Percentiles rank a stretch among this genome's conserved stretches.
phyloP scores from a whole-genome alignment of 2,888 invertebrate genomes.

The Tortricodes alternella region DNA sequence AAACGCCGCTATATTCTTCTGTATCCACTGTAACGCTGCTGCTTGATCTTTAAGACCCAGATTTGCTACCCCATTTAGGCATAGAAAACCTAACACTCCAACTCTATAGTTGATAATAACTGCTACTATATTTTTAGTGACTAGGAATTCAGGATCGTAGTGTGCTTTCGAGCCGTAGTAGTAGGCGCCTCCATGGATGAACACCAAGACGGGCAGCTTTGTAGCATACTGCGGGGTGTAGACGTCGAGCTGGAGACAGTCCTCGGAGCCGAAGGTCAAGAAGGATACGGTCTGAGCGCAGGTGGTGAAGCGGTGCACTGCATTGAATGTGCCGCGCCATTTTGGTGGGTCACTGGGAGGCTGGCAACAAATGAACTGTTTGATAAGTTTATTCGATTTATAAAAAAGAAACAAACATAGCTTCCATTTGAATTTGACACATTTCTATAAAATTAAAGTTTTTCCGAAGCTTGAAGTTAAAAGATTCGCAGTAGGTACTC shows the following conservation, averaged over 20 bases:
- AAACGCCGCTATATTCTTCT: conserved; percentile 63
- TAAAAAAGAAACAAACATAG: no score
- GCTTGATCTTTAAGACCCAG: conserved; percentile 71
- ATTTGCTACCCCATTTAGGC: conserved; percentile 63
- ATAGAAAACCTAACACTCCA: conserved; percentile 68
- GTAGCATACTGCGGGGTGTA: conserved; percentile 50
- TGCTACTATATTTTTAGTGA: conserved; percentile 59
- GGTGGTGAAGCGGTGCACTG: conserved; percentile 49
- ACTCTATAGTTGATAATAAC: conserved; percentile 69
- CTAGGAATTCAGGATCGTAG: conserved; percentile 70
- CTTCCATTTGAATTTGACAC: no score
- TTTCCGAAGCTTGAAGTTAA: no score
- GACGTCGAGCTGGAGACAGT: conserved; percentile 67
- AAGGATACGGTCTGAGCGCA: conserved; percentile 59
- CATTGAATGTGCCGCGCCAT: conserved; percentile 60
- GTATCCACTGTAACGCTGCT: conserved; percentile 71
- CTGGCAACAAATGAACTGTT: conserved; percentile 44
- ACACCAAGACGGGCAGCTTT: conserved; percentile 65
- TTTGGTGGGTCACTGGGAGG: conserved; percentile 51
- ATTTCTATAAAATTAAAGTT: no score
- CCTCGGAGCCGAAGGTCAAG: conserved; percentile 57
- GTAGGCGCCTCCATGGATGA: conserved; percentile 71
- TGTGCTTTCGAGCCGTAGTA: conserved; percentile 70
- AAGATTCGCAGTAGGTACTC: no score
- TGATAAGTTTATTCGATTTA: no score